Evolutionary conservation across 53 echinoderm and acorn worm species (phyloP).

Genomic region (Temnopleurus reevesii): DNA sequence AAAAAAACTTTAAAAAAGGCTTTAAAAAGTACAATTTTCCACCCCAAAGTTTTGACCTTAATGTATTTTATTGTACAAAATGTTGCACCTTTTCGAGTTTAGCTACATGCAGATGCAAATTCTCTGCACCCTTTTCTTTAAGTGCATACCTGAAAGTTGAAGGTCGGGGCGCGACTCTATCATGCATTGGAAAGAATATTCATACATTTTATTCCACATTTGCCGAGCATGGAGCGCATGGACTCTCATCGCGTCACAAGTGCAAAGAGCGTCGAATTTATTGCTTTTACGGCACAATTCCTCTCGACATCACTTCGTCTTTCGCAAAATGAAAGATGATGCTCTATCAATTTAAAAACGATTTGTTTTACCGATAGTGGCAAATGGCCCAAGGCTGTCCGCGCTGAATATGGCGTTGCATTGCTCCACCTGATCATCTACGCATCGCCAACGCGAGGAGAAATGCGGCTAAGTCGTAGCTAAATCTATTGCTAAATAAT

Average conservation of each 20-base stretch:
- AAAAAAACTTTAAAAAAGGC: no score
- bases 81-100: no score
- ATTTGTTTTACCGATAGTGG: neutral
- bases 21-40: no score
- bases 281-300: neutral
- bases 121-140: no score
- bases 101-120: no score
- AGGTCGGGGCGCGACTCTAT: neutral
- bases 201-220: neutral
- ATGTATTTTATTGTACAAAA: no score
- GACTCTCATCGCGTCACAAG: neutral
- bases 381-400: neutral
- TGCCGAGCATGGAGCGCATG: neutral
- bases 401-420: neutral
- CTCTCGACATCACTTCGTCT: neutral
- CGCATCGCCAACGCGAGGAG: no score
- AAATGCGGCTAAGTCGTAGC: no score
- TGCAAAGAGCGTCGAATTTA: neutral
- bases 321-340: slow-evolving; percentile 19
- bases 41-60: no score
- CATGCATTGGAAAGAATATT: neutral
- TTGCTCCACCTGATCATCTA: neutral
- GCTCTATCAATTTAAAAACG: slow-evolving; percentile 15
- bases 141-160: neutral
- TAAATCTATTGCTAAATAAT: no score